Evolutionary conservation across 2,113 vertebrate species (phyloP).

Genomic region (Upupa epops): DNA sequence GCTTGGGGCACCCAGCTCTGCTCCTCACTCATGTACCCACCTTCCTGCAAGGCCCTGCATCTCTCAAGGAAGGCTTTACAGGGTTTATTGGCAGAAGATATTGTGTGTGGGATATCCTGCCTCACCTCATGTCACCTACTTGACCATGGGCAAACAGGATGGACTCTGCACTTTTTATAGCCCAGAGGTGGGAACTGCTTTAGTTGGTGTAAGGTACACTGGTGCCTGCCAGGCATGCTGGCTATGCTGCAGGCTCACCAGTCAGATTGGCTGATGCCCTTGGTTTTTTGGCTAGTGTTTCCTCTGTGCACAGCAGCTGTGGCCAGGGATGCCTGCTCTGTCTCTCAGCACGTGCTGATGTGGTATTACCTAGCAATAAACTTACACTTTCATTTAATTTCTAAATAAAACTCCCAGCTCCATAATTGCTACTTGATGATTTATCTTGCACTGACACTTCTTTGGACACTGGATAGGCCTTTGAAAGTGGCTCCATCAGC

Average conservation of each 20-base stretch:
- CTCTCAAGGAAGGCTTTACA: background rate
- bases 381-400: background rate
- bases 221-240: background rate
- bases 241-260: background rate
- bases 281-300: background rate
- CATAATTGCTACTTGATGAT: conserved; percentile 42
- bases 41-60: background rate
- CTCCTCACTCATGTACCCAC: background rate
- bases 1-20: background rate
- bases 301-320: accelerated
- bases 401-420: conserved; percentile 50
- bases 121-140: background rate
- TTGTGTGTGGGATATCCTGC: accelerated
- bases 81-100: background rate
- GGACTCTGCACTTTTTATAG: background rate
- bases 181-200: background rate
- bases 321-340: background rate
- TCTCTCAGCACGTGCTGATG: background rate
- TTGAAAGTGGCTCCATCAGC: background rate
- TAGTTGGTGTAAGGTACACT: background rate
- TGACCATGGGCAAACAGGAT: accelerated
- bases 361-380: conserved; percentile 52
- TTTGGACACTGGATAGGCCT: background rate
- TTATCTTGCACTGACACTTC: conserved; percentile 29
- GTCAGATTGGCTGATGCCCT: background rate